Base-by-base conservation (phyloP, 92 coral and sea anemone species). In the Zoanthus gigantus region DNA sequence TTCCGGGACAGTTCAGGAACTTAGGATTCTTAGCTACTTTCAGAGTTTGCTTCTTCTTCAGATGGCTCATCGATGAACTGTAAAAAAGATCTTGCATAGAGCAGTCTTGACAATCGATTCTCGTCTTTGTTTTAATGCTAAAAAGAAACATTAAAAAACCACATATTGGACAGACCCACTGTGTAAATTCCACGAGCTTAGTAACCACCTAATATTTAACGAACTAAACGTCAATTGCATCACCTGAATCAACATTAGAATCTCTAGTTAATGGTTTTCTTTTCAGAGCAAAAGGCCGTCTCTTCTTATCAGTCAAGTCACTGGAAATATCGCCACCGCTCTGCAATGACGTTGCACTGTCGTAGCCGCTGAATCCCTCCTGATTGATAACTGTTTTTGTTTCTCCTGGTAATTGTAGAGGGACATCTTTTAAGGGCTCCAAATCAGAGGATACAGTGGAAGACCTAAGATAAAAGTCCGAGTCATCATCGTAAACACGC, bases 241-340 rank as follows among this genome's bases (percentile, higher is more conserved):
- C 85, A 81, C 74, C 85, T 81, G 85, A 45, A 81, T 81, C 85
- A 32, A 81, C 74, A 46, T 81, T 81, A 45, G 75, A 81, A 81
- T 66, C 60, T 30, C 85, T 57, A 42, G 47, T 68, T 37, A 81
- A 71, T 9, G 85, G 85, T 50, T 66, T 81, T 73, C 85, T 63
- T 42, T 81, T 81, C 74, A 81, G 46, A 37, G 75, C 23, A 45
- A 81, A 81, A 0, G 85, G 85, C 9, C 76, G 85, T 81, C 75
- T 81, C 16, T 42, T 81, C 23, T 6, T 67, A 81, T 47, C 74
- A 17, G 73, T 42, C 3, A 61, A 81, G n/a, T 81, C 85, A 67
- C 17, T 48, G 23, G 85, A 81, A 65, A 65, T 5, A 48, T 31
- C 61, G 42, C 85, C 75, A 81, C 85, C 66, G 74, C 85, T 81